Evolutionary conservation across 2,113 vertebrate species (phyloP).

Genomic region (Mormyrus lacerda): DNA sequence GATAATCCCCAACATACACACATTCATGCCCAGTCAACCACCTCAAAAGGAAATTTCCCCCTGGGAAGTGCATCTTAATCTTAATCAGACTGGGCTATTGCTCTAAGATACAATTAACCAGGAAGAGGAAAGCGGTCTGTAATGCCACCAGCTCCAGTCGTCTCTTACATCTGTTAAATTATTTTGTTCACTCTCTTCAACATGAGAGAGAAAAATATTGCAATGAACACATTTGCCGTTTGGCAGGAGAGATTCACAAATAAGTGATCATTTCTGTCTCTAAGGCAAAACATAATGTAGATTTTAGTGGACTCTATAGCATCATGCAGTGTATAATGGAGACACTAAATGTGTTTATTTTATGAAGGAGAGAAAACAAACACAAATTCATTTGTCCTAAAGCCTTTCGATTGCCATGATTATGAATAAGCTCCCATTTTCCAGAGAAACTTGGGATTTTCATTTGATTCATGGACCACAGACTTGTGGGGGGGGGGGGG

Average conservation of each 20-base stretch:
- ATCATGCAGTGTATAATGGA: background rate
- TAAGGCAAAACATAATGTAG: background rate
- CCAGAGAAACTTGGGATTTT: background rate
- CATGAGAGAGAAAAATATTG: background rate
- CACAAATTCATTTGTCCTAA: background rate
- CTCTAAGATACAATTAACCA: background rate
- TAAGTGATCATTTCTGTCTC: background rate
- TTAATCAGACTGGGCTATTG: background rate
- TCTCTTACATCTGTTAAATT: background rate
- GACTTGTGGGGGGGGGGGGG: background rate
- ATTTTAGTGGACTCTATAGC: background rate
- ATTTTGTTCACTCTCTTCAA: background rate
- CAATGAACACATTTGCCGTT: background rate
- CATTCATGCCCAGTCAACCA: background rate
- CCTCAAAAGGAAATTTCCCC: background rate
- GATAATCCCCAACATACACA: background rate
- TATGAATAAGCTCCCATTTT: background rate
- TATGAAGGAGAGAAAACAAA: background rate
- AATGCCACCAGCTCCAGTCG: background rate
- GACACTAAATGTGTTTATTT: background rate
- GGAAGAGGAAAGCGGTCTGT: background rate
- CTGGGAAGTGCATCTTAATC: background rate
- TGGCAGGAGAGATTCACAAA: background rate
- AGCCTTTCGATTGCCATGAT: background rate
- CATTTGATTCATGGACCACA: background rate